Percentiles rank a stretch among this genome's conserved stretches.
phyloP scores from a whole-genome alignment of 2,113 vertebrate genomes.

The Acanthochromis polyacanthus region DNA sequence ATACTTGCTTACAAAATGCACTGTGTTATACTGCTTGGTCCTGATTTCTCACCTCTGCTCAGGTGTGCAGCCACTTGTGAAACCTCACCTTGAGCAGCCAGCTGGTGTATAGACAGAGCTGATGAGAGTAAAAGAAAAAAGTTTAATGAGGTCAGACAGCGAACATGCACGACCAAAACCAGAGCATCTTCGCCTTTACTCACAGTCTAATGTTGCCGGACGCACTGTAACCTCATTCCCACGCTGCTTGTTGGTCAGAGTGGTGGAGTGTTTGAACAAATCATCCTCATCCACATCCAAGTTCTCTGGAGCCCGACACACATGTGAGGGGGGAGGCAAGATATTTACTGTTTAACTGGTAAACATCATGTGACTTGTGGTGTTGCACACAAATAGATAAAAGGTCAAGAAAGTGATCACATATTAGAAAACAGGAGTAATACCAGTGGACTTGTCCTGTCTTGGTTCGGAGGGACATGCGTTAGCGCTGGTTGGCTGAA shows the following conservation, averaged over 20 bases:
- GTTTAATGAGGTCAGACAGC: not conserved
- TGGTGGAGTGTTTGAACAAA: slow-evolving; percentile 87
- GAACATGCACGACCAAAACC: not conserved
- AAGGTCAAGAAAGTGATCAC: not conserved
- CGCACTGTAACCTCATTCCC: slow-evolving; percentile 93
- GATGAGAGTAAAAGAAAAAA: slow-evolving; percentile 10
- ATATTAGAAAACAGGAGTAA: not conserved
- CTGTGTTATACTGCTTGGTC: not conserved
- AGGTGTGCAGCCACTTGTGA: slow-evolving; percentile 89
- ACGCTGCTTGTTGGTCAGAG: slow-evolving; percentile 94
- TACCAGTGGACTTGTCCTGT: slow-evolving; percentile 60
- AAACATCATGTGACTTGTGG: too few relatives aligned
- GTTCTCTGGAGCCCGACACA: slow-evolving; percentile 54
- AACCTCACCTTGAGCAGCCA: slow-evolving; percentile 95
- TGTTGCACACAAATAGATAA: not conserved
- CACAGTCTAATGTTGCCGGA: slow-evolving; percentile 94
- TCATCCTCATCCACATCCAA: slow-evolving; percentile 71
- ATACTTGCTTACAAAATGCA: not conserved
- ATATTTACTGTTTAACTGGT: not conserved
- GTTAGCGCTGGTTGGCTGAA: slow-evolving; percentile 25
- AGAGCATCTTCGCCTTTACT: slow-evolving; percentile 29
- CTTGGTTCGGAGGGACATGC: slow-evolving; percentile 25
- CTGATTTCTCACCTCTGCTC: slow-evolving; percentile 86
- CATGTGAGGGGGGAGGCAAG: not conserved
- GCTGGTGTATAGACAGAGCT: slow-evolving; percentile 94